Evolutionary conservation across 2,797 vertebrate species (phyloP), one percentile per base, ranked within the genome.

Genomic region (Columba guinea): DNA sequence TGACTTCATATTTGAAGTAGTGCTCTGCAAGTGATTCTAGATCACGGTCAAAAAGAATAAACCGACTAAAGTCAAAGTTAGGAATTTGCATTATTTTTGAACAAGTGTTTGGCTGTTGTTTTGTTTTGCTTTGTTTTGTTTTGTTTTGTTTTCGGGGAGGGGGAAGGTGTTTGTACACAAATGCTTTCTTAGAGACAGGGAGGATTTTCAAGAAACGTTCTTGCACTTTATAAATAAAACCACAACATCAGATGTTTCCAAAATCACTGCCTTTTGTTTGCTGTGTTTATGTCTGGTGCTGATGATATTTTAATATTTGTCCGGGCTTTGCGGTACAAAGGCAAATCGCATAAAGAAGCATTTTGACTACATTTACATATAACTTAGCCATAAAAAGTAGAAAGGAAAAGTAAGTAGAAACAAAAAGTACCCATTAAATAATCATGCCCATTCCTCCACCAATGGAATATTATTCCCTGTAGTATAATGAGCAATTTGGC

Each of bases 391-490:
- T 86, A 65, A 85, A 84, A 85, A 74, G 44, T 6, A 76, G 35
- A 90, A 94, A 84, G 55, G 48, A 84, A 81, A 94, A 92, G 14
- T 74, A 90, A 90, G 64, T 24, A 88, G 83, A 92, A 94, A 91
- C 55, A 78, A 84, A 83, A 94, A 77, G 62, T 44, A 88, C 35
- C 64, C 48, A 70, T 95, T 92, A 96, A 96, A 92, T 93, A 96
- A 96, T 92, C 86, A 87, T 74, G 65, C 52, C 53, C 56, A 86
- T 83, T 93, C 90, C 89, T 95, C 89, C 81, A 90, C 84, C 90
- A 82, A 6, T 30, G 68, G 41, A 89, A 60, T 89, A 97, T 90
- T 88, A 95, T 56, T 96, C 96, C 96, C 97, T 92, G 41, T 95
- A 94, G 96, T 81, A 84, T 90, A 81, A 94, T 93, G 60, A 96